Evolutionary conservation across 2,888 invertebrate genomes (phyloP).

Genomic region (Hyposoter dolosus): DNA sequence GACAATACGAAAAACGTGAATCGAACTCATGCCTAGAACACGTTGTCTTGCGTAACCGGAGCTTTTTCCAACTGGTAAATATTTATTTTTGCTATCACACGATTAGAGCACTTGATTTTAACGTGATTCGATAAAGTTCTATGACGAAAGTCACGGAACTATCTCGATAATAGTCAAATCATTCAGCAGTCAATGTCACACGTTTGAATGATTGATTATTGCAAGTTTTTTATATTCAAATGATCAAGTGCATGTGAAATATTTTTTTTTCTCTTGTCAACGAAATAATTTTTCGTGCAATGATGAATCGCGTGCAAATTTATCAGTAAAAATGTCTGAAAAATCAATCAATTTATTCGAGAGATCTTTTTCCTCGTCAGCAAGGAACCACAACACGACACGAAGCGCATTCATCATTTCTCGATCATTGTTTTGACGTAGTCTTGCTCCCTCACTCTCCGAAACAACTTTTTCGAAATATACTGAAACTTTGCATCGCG

Average conservation of each 20-base stretch:
- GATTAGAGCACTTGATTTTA: background rate
- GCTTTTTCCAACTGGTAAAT: background rate
- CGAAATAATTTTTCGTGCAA: background rate
- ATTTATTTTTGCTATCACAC: slow-evolving; percentile 21
- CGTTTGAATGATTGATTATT: background rate
- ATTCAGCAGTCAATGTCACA: background rate
- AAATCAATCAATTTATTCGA: background rate
- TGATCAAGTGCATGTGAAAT: background rate
- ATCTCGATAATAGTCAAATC: slow-evolving; percentile 1
- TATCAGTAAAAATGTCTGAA: background rate
- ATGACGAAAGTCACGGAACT: background rate
- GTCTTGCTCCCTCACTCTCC: background rate
- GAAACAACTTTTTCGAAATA: background rate
- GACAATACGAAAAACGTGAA: too few relatives aligned
- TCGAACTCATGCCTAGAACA: background rate
- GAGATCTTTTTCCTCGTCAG: background rate
- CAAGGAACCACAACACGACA: background rate
- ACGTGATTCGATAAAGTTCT: slow-evolving; percentile 16
- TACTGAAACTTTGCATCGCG: background rate
- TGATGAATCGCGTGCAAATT: background rate
- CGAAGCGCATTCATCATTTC: slow-evolving; percentile 1
- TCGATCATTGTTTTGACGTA: background rate
- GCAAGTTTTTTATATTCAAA: background rate
- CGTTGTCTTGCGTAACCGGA: background rate
- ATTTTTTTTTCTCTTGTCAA: background rate